Conservation (phyloP, 2,797 vertebrate genomes). For the Catharus ustulatus region DNA sequence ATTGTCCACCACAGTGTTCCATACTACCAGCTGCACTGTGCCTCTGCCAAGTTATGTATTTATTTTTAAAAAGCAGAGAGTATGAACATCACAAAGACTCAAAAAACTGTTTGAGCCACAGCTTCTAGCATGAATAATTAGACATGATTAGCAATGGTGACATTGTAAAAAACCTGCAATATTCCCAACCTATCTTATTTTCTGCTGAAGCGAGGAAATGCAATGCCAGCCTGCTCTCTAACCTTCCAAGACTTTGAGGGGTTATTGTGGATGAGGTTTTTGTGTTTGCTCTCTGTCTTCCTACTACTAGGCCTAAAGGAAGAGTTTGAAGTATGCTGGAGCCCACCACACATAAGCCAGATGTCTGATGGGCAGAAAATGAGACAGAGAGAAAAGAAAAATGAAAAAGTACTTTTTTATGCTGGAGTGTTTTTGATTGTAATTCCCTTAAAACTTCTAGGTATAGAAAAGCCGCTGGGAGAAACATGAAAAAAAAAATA, state of each 20-base stretch:
- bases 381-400: neutral
- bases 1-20: neutral
- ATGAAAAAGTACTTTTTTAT: neutral
- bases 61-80: conserved; percentile 30
- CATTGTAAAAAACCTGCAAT: neutral
- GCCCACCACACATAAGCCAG: neutral
- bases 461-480: neutral
- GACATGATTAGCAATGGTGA: neutral
- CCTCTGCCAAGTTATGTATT: conserved; percentile 14
- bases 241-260: neutral
- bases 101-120: neutral
- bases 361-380: neutral
- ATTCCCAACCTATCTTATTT: neutral
- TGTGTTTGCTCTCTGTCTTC: neutral
- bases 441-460: neutral
- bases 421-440: neutral
- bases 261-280: neutral
- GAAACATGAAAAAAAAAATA: neutral
- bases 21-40: neutral
- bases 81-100: neutral
- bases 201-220: neutral
- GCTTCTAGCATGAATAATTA: neutral
- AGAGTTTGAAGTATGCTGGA: neutral
- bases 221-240: neutral
- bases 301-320: neutral